Percentiles rank a stretch among this genome's conserved stretches.
These are phyloP conservation scores for Trichomalopsis sarcophagae DNA, from an alignment of 1,140 invertebrate genomes.

Conservation along the genomic window DNA sequence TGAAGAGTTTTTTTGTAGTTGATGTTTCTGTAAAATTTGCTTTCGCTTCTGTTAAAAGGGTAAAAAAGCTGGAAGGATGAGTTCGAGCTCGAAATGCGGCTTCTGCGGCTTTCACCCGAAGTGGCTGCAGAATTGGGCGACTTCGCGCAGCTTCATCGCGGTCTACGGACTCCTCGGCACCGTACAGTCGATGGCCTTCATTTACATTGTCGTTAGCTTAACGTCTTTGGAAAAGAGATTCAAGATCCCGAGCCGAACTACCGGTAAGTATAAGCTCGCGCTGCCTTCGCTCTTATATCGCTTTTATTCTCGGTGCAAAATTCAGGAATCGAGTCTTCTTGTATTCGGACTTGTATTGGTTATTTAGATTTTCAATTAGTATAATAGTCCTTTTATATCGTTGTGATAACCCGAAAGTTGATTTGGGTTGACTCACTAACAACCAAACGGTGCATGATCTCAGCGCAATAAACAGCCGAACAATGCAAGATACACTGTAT, in stretches of 20 bases:
- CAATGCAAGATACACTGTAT: no score
- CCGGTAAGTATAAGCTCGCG: conserved; percentile 74
- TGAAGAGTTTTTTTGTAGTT: no score
- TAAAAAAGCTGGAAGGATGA: conserved; percentile 62
- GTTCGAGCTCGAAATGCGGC: conserved; percentile 74
- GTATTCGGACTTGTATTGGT: no score
- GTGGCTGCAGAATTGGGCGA: conserved; percentile 80
- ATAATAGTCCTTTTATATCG: no score
- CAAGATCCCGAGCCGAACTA: conserved; percentile 82
- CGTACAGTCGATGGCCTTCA: conserved; percentile 83
- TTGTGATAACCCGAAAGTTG: no score
- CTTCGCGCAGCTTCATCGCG: conserved; percentile 78
- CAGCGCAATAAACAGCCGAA: no score
- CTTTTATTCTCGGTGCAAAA: not conserved
- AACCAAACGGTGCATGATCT: no score
- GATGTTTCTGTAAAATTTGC: not conserved
- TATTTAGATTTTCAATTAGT: no score
- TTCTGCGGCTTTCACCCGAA: conserved; percentile 77
- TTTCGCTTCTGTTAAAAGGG: not conserved
- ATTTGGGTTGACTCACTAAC: no score
- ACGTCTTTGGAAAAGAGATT: conserved; percentile 84
- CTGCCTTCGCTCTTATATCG: not conserved
- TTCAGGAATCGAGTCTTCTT: no score
- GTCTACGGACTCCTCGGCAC: conserved; percentile 81
- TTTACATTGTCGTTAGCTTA: conserved; percentile 81